Evolutionary conservation across 2,797 vertebrate genomes (phyloP), one percentile per base, ranked within the genome.

Genomic region (Centroberyx gerrardi): DNA sequence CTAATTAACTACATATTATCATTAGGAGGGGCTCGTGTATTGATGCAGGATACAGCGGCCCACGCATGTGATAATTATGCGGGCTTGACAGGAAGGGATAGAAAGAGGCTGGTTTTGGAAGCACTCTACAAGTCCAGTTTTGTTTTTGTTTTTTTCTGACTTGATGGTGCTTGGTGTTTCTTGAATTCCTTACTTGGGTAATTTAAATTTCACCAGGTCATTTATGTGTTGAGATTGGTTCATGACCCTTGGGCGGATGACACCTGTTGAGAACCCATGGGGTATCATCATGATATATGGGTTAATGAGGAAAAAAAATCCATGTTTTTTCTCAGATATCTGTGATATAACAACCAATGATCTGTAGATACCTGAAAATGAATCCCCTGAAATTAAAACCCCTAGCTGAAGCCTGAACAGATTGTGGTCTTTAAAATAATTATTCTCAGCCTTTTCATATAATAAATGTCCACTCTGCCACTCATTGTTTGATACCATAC

Each of bases 1-100:
- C 86, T 90, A 91, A 93, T 93, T 90, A 91, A 90, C 87, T 89
- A 85, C 87, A 87, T 90, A 89, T 92, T 92, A 92, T 87, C 85
- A 88, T 92, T 88, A 89, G 89, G 80, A 82, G 82, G 86, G 82
- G 80, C 71, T 81, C 5, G 29, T 87, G 88, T 88, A 85, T 90
- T 82, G 88, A 89, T 89, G 84, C 82, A 78, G 86, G 84, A 87
- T 87, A 78, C 77, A 76, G 72, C 69, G 67, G 72, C 87, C 89
- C 84, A 90, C 80, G 48, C 80, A 64, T 82, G 44, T 68, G 68
- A 87, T 91, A 81, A 90, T 90, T 87, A 87, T 40, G 85, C 86
- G 91, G 76, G 61, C 74, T 60, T 83, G 68, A 87, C 79, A 80
- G 74, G 73, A 86, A 84, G 78, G 76, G 78, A 59, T 4, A 62